phyloP scores from a whole-genome alignment of 2,888 invertebrate species.

The Octonoba sinensis region DNA sequence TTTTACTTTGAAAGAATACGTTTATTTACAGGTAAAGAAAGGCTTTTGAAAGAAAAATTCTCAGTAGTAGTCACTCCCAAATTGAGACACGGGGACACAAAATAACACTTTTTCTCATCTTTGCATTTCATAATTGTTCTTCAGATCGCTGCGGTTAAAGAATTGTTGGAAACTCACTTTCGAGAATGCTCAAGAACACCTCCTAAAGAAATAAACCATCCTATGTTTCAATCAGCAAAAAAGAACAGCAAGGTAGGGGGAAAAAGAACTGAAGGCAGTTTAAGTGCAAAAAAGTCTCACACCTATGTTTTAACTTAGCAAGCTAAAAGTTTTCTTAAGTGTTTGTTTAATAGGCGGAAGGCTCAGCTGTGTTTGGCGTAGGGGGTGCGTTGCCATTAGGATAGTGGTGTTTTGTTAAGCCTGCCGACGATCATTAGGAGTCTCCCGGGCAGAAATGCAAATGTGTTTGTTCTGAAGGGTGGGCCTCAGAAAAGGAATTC shows the following conservation, averaged over 20 bases:
- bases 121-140: neutral
- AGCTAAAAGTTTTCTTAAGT: slow-evolving; percentile 27
- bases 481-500: slow-evolving; percentile 22
- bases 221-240: no score
- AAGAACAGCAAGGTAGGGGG: neutral
- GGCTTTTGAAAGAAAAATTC: no score
- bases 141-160: no score
- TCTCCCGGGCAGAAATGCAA: slow-evolving; percentile 37
- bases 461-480: slow-evolving; percentile 56
- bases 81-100: no score
- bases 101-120: neutral
- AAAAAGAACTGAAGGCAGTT: neutral
- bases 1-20: no score
- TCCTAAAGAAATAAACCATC: no score
- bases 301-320: slow-evolving; percentile 9
- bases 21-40: no score
- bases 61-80: no score
- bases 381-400: no score
- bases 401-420: slow-evolving; percentile 38
- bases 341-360: slow-evolving; percentile 57
- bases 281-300: neutral
- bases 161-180: no score
- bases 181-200: no score
- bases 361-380: slow-evolving; percentile 18
- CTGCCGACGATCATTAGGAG: slow-evolving; percentile 29